phyloP scores from a whole-genome alignment of 2,888 invertebrate species.

The Thysanoteuthis rhombus region DNA sequence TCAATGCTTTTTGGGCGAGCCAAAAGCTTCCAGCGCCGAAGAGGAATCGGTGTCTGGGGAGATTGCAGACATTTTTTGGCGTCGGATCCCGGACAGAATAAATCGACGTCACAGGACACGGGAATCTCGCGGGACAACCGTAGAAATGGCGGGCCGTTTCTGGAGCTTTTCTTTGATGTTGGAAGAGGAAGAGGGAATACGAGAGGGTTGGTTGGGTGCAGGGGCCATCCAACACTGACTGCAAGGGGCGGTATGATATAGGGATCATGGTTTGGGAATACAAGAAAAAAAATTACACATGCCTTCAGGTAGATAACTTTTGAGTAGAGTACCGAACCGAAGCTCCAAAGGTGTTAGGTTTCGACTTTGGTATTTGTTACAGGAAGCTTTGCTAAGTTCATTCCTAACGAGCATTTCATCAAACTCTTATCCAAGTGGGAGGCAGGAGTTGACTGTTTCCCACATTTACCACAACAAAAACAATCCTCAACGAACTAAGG shows the following conservation, averaged over 20 bases:
- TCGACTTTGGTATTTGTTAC: neutral
- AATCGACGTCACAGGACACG: neutral
- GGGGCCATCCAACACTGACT: neutral
- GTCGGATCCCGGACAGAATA: neutral
- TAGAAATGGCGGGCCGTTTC: neutral
- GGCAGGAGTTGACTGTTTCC: too few species aligned
- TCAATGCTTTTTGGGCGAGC: neutral
- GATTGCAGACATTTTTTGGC: neutral
- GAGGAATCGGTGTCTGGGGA: neutral
- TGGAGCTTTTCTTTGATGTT: neutral
- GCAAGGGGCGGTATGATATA: neutral
- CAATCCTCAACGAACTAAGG: too few species aligned
- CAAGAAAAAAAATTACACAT: neutral
- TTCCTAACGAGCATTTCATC: too few species aligned
- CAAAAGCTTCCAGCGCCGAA: neutral
- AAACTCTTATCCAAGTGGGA: too few species aligned
- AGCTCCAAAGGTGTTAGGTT: neutral
- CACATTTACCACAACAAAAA: too few species aligned
- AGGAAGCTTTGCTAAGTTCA: too few species aligned
- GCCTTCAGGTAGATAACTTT: neutral
- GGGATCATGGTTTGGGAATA: neutral
- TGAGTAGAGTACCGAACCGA: neutral
- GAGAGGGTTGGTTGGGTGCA: neutral
- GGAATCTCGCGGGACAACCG: neutral
- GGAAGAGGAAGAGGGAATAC: neutral